Conservation (phyloP, 64 coral and sea anemone species). For the Actinia equina region DNA sequence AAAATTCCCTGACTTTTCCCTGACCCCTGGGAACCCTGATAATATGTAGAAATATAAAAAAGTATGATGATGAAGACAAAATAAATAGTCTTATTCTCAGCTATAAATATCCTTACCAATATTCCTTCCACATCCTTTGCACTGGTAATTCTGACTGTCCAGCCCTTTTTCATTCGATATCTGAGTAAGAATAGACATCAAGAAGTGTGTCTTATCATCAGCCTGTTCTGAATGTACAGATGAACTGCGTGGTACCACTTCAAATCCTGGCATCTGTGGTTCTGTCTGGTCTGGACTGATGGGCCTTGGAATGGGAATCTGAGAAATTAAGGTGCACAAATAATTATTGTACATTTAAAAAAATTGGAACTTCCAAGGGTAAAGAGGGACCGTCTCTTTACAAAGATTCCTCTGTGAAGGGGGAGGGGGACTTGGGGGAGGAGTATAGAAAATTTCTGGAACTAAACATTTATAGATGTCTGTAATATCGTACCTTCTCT, state of each 20-base stretch:
- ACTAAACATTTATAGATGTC: background rate
- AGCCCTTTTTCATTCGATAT: slow-evolving; percentile 89
- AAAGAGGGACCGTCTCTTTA: no score
- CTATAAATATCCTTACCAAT: no score
- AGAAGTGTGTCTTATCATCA: slow-evolving; percentile 47
- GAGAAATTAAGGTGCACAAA: no score
- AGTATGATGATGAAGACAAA: no score
- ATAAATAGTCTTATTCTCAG: no score
- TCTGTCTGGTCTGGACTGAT: background rate
- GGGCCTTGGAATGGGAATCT: slow-evolving; percentile 1
- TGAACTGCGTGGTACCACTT: slow-evolving; percentile 58
- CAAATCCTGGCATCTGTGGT: slow-evolving; percentile 41
- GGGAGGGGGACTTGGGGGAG: no score
- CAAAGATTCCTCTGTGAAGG: no score
- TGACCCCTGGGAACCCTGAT: no score
- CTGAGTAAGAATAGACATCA: slow-evolving; percentile 69
- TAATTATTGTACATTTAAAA: background rate
- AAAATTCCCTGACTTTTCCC: no score
- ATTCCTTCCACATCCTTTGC: slow-evolving; percentile 87
- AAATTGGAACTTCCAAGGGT: background rate
- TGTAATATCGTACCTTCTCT: background rate
- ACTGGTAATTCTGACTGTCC: slow-evolving; percentile 93
- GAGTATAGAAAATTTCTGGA: no score
- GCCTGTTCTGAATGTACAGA: slow-evolving; percentile 56
- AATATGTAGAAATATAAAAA: no score